Evolutionary conservation across 1,140 invertebrate species (phyloP), one percentile per base, ranked within the genome.

Genomic region (Aradophagus sp.): DNA sequence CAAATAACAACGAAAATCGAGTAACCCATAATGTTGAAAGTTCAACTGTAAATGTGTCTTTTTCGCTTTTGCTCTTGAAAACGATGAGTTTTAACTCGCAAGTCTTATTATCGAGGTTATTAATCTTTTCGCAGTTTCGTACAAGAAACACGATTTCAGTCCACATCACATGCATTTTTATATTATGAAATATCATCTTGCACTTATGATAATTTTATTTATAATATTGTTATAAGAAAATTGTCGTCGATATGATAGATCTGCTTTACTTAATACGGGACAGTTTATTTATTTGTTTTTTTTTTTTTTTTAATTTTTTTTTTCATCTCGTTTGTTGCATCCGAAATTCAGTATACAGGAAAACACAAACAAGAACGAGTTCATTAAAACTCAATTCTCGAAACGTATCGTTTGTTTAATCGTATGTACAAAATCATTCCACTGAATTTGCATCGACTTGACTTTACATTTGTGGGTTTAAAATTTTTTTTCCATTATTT

Each of bases 191-290:
- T 68, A 68, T 56, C 31, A 52, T 63, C 66, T 56, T 59, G 62
- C 56, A 61, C 52, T 68, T 63, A 66, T 45, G 53, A 23, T 73
- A 65, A 58, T 42, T 47, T 81, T 77, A 76, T 48, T 76, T 58
- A 74, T 79, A 77, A 78, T 72, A 56, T 31, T 48, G 34, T 61
- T 74, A 74, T 56, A 81, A 80, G 77, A 81, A 82, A 83, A 74
- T 80, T 70, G 47, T 66, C 78, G 74, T 77, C 80, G 81, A 84
- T 84, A 84, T 84, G 80, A 82, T 83, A 77, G 74, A 80, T 83
- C 74, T 78, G 61, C 59, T 66, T 67, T 38, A 62, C 29, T 63
- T 59, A 70, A 48, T 53, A 63, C 17, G 56, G 48, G 69, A 62
- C 69, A 42, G 44, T 67, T 45, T 48, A 56, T 50, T 67, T 67